Percentiles rank a stretch among this genome's conserved stretches.
These are phyloP conservation scores for Ophthalmolycus amberensis DNA, from an alignment of 2,113 vertebrate genomes.

Conservation along the genomic window DNA sequence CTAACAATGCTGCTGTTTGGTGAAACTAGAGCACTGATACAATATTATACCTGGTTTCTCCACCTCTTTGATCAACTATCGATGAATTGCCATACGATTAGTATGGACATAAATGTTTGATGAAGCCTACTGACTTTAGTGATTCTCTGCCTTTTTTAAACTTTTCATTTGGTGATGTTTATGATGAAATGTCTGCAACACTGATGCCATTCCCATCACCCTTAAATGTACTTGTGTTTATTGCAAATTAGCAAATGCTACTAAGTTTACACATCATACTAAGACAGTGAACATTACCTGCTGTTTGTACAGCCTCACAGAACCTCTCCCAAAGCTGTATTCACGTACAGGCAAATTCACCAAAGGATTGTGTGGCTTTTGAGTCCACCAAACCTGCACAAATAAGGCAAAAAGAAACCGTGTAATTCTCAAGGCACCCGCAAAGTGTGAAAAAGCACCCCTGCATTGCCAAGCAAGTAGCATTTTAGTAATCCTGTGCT, in stretches of 20 bases:
- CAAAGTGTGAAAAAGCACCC: background rate
- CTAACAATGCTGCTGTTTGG: background rate
- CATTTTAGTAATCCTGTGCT: background rate
- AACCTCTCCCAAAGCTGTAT: background rate
- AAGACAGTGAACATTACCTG: background rate
- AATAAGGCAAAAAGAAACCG: background rate
- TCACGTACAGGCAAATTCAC: background rate
- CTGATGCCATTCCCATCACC: background rate
- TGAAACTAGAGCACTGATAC: background rate
- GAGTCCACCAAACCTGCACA: background rate
- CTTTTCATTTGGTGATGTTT: background rate
- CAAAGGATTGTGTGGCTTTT: background rate
- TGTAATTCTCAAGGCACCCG: background rate
- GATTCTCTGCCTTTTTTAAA: background rate
- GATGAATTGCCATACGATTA: background rate
- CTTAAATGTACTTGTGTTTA: background rate
- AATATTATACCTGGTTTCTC: background rate
- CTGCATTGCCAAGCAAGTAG: background rate
- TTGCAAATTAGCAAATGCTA: background rate
- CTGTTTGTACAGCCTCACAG: background rate
- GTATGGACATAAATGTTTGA: background rate
- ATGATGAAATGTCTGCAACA: background rate
- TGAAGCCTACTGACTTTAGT: background rate
- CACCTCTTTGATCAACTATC: background rate
- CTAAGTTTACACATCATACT: background rate